Percentiles rank a stretch among this genome's conserved stretches.
These are phyloP conservation scores for Iphiclides podalirius DNA, from an alignment of 2,888 invertebrate species.

Conservation along the genomic window DNA sequence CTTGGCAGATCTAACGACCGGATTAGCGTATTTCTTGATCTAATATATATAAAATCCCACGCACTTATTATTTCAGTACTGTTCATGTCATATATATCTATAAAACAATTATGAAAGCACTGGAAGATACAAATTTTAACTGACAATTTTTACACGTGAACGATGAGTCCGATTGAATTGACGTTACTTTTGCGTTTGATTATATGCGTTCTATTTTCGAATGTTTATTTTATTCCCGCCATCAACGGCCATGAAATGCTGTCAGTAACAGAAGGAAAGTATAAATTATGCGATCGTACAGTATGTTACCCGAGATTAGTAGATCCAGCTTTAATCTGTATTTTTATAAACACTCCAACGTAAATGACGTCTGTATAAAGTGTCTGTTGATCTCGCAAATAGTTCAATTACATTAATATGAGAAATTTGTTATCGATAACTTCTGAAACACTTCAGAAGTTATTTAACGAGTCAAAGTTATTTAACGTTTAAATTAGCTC, in stretches of 20 bases:
- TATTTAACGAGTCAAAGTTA: no score
- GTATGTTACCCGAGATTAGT: constrained; percentile 3
- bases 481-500: no score
- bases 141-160: constrained; percentile 27
- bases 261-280: constrained; percentile 7
- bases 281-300: constrained; percentile 9
- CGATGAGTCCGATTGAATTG: constrained; percentile 28
- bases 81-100: constrained; percentile 33
- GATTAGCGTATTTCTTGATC: constrained; percentile 53
- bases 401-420: no score
- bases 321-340: background rate
- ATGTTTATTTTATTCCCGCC: constrained; percentile 42
- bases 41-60: constrained; percentile 47
- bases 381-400: no score
- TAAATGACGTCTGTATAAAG: background rate
- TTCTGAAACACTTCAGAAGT: no score
- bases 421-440: no score
- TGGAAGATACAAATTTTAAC: constrained; percentile 33
- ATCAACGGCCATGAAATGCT: constrained; percentile 23
- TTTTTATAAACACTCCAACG: background rate
- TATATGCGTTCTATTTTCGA: constrained; percentile 46
- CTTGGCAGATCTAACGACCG: constrained; percentile 56
- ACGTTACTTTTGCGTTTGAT: constrained; percentile 32
- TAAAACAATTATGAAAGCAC: constrained; percentile 1
- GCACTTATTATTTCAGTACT: constrained; percentile 32